Evolutionary conservation across 2,888 invertebrate species (phyloP).

Genomic region (Dryocosmus kuriphilus): DNA sequence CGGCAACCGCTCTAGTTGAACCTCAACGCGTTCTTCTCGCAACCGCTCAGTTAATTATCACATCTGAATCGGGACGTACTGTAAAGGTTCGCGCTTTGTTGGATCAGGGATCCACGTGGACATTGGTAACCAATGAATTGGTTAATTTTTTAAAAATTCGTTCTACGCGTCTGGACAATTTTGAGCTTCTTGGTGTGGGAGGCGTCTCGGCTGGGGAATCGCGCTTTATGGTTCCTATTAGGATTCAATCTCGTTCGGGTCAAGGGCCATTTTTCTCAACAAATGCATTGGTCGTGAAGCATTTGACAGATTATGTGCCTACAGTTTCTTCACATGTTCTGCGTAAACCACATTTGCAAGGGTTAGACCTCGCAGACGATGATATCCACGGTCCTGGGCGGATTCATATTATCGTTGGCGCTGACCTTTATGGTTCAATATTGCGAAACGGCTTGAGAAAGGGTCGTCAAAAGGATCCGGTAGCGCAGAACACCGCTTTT

Average conservation of each 20-base stretch:
- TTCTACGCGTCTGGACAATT: not conserved
- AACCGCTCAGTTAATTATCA: not conserved
- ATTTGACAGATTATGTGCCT: not conserved
- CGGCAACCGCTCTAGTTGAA: not conserved
- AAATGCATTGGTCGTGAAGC: not conserved
- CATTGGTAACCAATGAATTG: not conserved
- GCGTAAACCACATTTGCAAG: not conserved
- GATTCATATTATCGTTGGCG: not conserved
- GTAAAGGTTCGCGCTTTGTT: not conserved
- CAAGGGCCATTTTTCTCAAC: not conserved
- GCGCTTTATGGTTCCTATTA: not conserved
- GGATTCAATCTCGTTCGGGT: not conserved
- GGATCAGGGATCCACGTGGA: conserved; percentile 12
- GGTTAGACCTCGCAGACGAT: not conserved
- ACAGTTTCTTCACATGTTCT: not conserved
- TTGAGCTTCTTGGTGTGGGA: not conserved
- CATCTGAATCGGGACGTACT: not conserved
- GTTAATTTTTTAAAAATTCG: not conserved
- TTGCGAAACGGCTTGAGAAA: not conserved
- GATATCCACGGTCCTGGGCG: too few species aligned
- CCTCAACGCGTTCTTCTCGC: conserved; percentile 4
- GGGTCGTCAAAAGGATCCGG: not conserved
- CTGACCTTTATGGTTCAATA: conserved; percentile 13
- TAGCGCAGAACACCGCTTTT: conserved; percentile 10
- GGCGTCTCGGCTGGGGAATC: not conserved